Percentiles rank a stretch among this genome's conserved stretches.
Evolutionary conservation across 2,113 vertebrate genomes (phyloP).

Genomic region (Prolemur simus): DNA sequence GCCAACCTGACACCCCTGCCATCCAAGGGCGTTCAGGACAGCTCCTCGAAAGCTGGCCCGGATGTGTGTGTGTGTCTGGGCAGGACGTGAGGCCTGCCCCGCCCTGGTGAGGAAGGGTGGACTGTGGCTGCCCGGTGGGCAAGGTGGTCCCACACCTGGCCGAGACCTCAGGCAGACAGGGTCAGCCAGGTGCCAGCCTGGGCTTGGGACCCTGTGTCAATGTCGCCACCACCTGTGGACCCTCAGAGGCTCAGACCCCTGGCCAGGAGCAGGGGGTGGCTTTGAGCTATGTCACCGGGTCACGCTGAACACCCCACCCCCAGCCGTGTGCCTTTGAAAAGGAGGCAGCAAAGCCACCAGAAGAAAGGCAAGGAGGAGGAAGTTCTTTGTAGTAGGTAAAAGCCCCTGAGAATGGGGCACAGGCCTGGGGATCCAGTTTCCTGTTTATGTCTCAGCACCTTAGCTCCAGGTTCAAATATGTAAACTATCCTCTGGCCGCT

Average conservation of each 20-base stretch:
- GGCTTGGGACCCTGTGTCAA: neutral
- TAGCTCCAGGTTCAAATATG: constrained; percentile 87
- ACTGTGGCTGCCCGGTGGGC: neutral
- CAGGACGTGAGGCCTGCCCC: neutral
- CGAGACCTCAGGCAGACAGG: neutral
- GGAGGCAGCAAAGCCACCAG: constrained; percentile 58
- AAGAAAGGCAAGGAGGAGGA: constrained; percentile 61
- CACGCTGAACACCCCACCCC: constrained; percentile 52
- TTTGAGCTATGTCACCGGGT: constrained; percentile 70
- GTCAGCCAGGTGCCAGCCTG: neutral
- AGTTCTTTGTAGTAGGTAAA: constrained; percentile 76
- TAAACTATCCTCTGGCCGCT: constrained; percentile 81
- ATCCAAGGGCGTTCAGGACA: neutral
- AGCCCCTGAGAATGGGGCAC: constrained; percentile 57
- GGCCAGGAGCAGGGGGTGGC: constrained; percentile 45
- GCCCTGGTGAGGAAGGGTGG: neutral
- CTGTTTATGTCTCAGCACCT: constrained; percentile 83
- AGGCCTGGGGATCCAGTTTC: constrained; percentile 83
- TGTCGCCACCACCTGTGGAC: constrained; percentile 22
- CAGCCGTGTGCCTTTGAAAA: constrained; percentile 65
- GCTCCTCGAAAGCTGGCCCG: neutral
- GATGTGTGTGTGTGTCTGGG: neutral
- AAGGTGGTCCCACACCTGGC: neutral
- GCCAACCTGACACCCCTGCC: neutral
- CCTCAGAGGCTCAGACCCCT: constrained; percentile 23